phyloP scores from a whole-genome alignment of 2,797 vertebrate species.

The Sebastes taczanowskii region DNA sequence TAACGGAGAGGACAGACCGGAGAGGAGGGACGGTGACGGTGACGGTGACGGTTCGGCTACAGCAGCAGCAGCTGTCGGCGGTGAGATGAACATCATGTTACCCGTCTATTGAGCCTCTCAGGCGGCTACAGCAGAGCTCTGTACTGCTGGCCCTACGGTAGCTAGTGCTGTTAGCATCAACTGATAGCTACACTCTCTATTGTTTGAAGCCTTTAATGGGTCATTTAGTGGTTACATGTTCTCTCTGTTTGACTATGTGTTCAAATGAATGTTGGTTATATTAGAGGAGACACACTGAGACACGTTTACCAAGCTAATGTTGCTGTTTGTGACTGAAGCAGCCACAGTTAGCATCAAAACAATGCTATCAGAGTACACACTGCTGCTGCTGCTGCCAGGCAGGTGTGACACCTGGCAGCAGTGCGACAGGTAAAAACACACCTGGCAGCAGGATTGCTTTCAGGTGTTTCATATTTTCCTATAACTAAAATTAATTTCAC shows the following conservation, averaged over 20 bases:
- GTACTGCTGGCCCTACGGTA: slow-evolving; percentile 44
- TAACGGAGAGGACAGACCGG: slow-evolving; percentile 17
- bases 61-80: slow-evolving; percentile 67
- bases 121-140: background rate
- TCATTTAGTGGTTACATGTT: background rate
- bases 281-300: background rate
- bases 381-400: background rate
- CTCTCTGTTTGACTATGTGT: background rate
- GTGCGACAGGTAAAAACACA: background rate
- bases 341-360: slow-evolving; percentile 35
- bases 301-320: slow-evolving; percentile 17
- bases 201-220: background rate
- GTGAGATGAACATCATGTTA: slow-evolving; percentile 69
- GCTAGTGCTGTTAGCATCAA: background rate
- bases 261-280: background rate
- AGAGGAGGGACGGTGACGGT: slow-evolving; percentile 38
- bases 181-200: background rate
- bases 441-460: background rate
- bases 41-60: slow-evolving; percentile 37
- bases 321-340: slow-evolving; percentile 13
- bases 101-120: slow-evolving; percentile 42
- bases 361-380: background rate
- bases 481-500: background rate
- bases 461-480: background rate
- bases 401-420: slow-evolving; percentile 12